Evolutionary conservation across 2,797 vertebrate genomes (phyloP).

Genomic region (Trachops cirrhosus): DNA sequence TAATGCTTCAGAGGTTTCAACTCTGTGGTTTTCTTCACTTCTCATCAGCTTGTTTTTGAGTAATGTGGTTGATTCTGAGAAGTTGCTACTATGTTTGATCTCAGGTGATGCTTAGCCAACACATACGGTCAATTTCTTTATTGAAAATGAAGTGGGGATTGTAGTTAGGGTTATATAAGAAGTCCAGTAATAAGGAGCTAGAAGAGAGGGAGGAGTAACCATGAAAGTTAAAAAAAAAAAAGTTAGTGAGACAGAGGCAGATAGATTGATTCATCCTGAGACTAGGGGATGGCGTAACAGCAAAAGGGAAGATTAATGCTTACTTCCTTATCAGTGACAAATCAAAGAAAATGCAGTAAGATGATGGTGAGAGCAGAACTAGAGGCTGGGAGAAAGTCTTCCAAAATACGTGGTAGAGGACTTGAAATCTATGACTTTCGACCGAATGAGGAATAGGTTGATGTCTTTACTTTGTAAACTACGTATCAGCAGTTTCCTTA

Average conservation of each 20-base stretch:
- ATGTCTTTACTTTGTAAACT: not conserved
- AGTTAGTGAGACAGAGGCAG: not conserved
- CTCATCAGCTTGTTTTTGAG: conserved; percentile 25
- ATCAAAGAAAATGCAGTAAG: not conserved
- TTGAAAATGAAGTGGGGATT: not conserved
- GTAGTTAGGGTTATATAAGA: not conserved
- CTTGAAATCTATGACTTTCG: not conserved
- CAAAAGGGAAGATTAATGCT: not conserved
- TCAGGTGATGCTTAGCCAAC: not conserved
- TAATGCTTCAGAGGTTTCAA: not conserved
- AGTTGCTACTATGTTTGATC: not conserved
- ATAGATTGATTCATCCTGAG: not conserved
- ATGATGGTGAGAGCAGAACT: not conserved
- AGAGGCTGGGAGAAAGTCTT: not conserved
- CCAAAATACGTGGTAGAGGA: not conserved
- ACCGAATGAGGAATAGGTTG: not conserved
- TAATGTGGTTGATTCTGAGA: conserved; percentile 37
- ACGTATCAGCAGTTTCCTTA: not conserved
- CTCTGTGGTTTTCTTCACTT: conserved; percentile 10
- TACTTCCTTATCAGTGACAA: not conserved
- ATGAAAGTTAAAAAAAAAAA: not conserved
- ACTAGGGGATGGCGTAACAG: not conserved
- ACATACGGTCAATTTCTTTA: not conserved
- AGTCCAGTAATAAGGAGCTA: not conserved
- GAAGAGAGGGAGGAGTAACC: not conserved